Percentiles rank a stretch among this genome's conserved stretches.
These are phyloP conservation scores for Drosophila subpulchrella DNA, from an alignment of 1,140 invertebrate species.

Conservation along the genomic window DNA sequence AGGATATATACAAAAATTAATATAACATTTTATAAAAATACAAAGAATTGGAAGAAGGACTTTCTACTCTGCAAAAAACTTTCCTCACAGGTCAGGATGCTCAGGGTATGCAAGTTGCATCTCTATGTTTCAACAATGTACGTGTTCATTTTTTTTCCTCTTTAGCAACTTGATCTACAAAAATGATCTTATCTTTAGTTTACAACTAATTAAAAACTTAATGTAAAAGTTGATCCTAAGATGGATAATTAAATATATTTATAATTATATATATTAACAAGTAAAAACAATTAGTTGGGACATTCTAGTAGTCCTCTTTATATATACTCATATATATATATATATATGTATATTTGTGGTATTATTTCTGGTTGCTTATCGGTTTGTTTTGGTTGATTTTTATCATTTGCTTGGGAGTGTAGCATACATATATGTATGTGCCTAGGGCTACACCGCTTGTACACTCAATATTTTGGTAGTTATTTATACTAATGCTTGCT, in stretches of 20 bases:
- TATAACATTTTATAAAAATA: constrained; percentile 6
- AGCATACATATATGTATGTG: neutral
- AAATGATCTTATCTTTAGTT: constrained; percentile 59
- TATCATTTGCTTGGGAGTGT: neutral
- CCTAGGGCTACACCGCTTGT: neutral
- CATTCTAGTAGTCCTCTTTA: constrained; percentile 25
- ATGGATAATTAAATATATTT: constrained; percentile 39
- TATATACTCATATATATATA: neutral
- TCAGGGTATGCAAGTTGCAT: constrained; percentile 35
- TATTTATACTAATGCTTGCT: neutral
- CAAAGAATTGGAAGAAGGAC: constrained; percentile 9
- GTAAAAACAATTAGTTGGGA: constrained; percentile 44
- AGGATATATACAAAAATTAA: constrained; percentile 1
- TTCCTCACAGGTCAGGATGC: constrained; percentile 25
- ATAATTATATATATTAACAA: constrained; percentile 41
- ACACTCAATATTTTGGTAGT: neutral
- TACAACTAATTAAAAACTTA: constrained; percentile 75
- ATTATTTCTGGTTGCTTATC: constrained; percentile 17
- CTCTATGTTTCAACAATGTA: constrained; percentile 11
- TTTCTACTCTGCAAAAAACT: constrained; percentile 1
- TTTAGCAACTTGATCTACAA: constrained; percentile 49
- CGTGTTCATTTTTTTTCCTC: constrained; percentile 1
- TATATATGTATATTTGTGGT: constrained; percentile 1
- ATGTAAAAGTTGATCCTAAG: constrained; percentile 48
- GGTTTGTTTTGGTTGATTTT: constrained; percentile 11